Evolutionary conservation across 2,113 vertebrate genomes (phyloP).

Genomic region (Megaleporinus macrocephalus): DNA sequence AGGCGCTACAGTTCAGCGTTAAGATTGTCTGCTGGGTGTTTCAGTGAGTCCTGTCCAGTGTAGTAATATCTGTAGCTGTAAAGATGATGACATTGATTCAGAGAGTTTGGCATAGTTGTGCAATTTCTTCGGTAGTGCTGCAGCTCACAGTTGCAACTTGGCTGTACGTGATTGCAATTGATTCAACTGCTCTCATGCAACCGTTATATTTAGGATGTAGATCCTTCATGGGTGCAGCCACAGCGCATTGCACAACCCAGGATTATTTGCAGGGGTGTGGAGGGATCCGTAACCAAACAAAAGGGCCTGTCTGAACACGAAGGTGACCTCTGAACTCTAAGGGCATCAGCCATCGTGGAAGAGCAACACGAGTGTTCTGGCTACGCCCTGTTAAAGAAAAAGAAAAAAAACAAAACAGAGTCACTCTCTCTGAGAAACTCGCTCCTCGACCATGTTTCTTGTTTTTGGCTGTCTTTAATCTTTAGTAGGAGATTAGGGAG

Average conservation of each 20-base stretch:
- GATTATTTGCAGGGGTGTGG: slow-evolving; percentile 3
- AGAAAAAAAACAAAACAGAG: too few species aligned
- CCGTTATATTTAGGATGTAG: background rate
- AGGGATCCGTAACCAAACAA: slow-evolving; percentile 8
- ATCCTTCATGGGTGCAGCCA: background rate
- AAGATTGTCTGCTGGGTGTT: too few species aligned
- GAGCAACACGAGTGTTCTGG: background rate
- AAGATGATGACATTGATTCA: background rate
- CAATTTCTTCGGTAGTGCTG: background rate
- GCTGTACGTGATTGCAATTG: background rate
- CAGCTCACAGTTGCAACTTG: background rate
- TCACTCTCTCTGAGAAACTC: background rate
- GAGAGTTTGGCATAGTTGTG: too few species aligned
- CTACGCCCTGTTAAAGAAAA: background rate
- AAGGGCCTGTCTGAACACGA: slow-evolving; percentile 34
- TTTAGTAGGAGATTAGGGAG: slow-evolving; percentile 35
- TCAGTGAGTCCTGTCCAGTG: too few species aligned
- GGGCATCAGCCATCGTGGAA: slow-evolving; percentile 9
- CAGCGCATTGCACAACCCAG: background rate
- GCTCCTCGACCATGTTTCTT: slow-evolving; percentile 1
- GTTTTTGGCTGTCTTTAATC: slow-evolving; percentile 40
- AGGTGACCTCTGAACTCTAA: slow-evolving; percentile 22
- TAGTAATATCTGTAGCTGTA: background rate
- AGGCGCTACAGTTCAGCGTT: too few species aligned
- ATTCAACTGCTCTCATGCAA: background rate